Conservation (phyloP, 2,888 invertebrate species). For the Mythimna loreyi region DNA sequence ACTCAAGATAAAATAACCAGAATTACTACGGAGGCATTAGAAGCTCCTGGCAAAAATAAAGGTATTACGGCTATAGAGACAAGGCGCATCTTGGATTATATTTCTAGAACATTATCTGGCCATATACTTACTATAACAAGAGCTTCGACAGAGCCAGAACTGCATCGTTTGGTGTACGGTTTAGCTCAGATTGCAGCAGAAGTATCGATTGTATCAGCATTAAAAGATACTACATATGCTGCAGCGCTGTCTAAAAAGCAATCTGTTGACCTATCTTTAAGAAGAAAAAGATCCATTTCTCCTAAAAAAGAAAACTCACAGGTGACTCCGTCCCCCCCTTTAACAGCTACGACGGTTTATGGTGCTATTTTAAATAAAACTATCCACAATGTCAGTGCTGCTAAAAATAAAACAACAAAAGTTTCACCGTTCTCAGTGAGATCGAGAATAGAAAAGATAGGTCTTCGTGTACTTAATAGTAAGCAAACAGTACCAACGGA, state of each 20-base stretch:
- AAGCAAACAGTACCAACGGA: slow-evolving; percentile 56
- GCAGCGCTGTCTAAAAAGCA: slow-evolving; percentile 85
- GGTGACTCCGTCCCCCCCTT: slow-evolving; percentile 59
- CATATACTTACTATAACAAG: slow-evolving; percentile 85
- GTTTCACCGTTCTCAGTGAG: slow-evolving; percentile 79
- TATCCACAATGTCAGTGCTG: background rate
- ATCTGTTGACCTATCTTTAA: slow-evolving; percentile 83
- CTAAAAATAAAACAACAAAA: slow-evolving; percentile 36
- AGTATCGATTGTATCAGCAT: slow-evolving; percentile 85
- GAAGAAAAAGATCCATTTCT: slow-evolving; percentile 79
- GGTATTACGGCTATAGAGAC: slow-evolving; percentile 88
- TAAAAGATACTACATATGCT: slow-evolving; percentile 87
- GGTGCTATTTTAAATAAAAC: slow-evolving; percentile 80
- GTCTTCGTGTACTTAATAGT: slow-evolving; percentile 73
- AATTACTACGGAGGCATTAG: slow-evolving; percentile 85
- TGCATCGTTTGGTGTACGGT: slow-evolving; percentile 87
- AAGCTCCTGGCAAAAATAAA: slow-evolving; percentile 85
- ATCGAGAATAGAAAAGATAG: slow-evolving; percentile 71
- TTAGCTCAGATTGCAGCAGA: slow-evolving; percentile 88
- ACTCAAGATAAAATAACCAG: slow-evolving; percentile 88
- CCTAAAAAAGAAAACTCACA: slow-evolving; percentile 47
- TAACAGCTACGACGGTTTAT: slow-evolving; percentile 67
- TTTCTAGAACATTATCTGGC: slow-evolving; percentile 85
- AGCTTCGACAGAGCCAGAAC: slow-evolving; percentile 86
- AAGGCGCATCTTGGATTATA: slow-evolving; percentile 85